Percentiles rank a stretch among this genome's conserved stretches.
Evolutionary conservation across 23 tunicate species (phyloP).

Genomic region (Halocynthia roretzi): DNA sequence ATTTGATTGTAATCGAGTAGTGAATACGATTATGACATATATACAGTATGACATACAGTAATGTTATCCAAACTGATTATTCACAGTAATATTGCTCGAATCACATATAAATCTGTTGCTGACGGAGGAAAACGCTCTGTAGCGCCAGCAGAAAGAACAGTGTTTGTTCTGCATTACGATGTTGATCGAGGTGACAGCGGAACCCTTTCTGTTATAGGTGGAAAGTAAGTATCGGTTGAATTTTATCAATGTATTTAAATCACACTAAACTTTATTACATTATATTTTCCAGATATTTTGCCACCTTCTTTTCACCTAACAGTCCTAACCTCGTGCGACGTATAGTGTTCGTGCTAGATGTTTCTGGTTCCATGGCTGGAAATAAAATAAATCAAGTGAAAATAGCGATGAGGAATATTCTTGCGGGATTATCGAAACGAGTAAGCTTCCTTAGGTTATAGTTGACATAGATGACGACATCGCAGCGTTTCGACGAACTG

Average conservation of each 20-base stretch:
- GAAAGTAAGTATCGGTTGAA: not conserved
- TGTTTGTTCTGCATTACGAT: not conserved
- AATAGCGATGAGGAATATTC: constrained; percentile 32
- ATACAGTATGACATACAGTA: too few species aligned
- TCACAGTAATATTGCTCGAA: constrained; percentile 30
- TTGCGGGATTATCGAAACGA: not conserved
- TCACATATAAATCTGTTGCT: constrained; percentile 21
- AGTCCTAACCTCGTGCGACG: constrained; percentile 26
- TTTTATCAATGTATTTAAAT: not conserved
- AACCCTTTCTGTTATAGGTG: not conserved
- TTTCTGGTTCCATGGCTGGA: constrained; percentile 68
- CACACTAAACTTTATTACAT: not conserved
- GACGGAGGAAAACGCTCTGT: constrained; percentile 3
- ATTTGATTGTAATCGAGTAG: too few species aligned
- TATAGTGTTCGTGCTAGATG: constrained; percentile 47
- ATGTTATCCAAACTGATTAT: not conserved
- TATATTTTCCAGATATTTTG: constrained; percentile 25
- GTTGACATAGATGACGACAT: too few species aligned
- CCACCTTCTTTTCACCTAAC: constrained; percentile 33
- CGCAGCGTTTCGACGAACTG: too few species aligned
- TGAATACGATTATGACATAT: too few species aligned
- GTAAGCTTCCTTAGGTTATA: not conserved
- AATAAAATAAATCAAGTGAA: constrained; percentile 34
- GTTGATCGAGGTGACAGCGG: constrained; percentile 2
- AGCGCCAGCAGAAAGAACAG: not conserved